Evolutionary conservation across 1,140 invertebrate genomes (phyloP).

Genomic region (Penaeus chinensis): DNA sequence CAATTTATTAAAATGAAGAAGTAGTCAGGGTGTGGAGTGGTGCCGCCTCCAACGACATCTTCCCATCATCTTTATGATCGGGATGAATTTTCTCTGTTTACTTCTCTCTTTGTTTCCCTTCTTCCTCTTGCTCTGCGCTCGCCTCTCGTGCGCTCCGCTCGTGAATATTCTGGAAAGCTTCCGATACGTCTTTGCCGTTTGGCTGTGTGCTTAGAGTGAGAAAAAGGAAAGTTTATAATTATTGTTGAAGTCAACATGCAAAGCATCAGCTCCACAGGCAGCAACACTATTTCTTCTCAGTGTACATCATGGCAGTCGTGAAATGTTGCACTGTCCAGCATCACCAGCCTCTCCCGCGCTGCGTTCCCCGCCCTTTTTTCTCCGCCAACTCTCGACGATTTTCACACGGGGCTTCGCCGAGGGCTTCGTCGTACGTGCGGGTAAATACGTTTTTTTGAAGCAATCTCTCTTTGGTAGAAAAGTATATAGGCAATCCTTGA

Average conservation of each 20-base stretch:
- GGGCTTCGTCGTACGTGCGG: not conserved
- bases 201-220: not conserved
- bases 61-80: not conserved
- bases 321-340: not conserved
- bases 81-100: too few relatives aligned
- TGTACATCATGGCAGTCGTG: conserved; percentile 2
- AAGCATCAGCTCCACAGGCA: conserved; percentile 12
- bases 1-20: conserved; percentile 21
- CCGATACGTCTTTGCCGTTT: too few relatives aligned
- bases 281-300: conserved; percentile 14
- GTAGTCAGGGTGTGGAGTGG: not conserved
- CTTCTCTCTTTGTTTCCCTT: not conserved
- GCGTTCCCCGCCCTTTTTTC: not conserved
- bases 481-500: conserved; percentile 1
- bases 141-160: not conserved
- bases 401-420: not conserved
- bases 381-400: not conserved
- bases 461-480: conserved; percentile 5
- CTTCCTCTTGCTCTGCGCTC: not conserved
- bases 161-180: not conserved
- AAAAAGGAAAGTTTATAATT: conserved; percentile 19
- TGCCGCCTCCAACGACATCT: not conserved
- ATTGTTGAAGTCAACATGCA: conserved; percentile 18
- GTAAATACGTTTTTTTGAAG: not conserved
- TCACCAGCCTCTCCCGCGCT: not conserved